A percentile compares a stretch with the other conserved stretches of the same genome.
These are phyloP conservation scores for Pelusios castaneus DNA, from an alignment of 2,113 vertebrate genomes.

Conservation along the genomic window DNA sequence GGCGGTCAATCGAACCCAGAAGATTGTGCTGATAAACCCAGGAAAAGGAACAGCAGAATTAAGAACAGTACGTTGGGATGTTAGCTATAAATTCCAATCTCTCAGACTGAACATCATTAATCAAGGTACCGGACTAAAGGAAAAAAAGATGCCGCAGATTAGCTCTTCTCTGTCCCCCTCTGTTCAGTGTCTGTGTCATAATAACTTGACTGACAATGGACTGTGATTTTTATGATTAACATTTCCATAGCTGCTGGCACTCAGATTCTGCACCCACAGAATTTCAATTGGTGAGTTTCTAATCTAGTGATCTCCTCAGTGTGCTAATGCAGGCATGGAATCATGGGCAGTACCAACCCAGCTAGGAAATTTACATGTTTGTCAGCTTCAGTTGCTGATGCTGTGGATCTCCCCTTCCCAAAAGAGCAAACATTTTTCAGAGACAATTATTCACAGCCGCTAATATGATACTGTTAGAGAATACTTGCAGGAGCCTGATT, in stretches of 20 bases:
- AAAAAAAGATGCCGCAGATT: neutral
- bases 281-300: neutral
- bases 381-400: neutral
- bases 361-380: neutral
- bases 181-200: neutral
- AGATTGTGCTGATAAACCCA: no score
- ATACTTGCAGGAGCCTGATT: neutral
- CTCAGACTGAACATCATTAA: rapidly evolving
- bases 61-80: neutral
- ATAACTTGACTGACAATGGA: neutral
- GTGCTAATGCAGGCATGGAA: neutral
- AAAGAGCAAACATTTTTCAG: neutral
- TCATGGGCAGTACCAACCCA: neutral
- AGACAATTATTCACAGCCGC: neutral
- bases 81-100: neutral
- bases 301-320: neutral
- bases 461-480: neutral
- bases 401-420: neutral
- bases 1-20: no score
- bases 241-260: neutral
- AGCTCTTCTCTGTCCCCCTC: neutral
- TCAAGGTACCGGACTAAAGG: rapidly evolving
- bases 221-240: neutral
- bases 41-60: neutral
- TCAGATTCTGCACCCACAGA: neutral